A percentile compares a stretch with the other conserved stretches of the same genome.
phyloP scores from a whole-genome alignment of 2,797 vertebrate genomes.

The Artibeus jamaicensis region DNA sequence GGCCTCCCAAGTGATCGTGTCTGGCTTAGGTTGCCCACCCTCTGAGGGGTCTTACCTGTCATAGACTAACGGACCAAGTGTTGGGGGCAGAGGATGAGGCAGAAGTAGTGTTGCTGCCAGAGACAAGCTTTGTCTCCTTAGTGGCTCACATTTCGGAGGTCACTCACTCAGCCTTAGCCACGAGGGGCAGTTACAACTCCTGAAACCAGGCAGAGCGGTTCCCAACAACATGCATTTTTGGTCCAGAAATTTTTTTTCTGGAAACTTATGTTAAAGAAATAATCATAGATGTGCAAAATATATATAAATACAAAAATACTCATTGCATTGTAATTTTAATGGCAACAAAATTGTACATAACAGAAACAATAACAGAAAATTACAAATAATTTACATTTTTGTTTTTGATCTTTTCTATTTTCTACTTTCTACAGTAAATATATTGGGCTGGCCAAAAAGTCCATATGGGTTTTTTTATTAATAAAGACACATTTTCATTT shows the following conservation, averaged over 20 bases:
- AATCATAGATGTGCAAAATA: slow-evolving; percentile 11
- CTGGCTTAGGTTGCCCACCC: no score
- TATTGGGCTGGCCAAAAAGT: neutral
- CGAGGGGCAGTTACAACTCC: no score
- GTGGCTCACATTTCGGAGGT: no score
- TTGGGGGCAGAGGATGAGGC: no score
- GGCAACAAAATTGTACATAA: slow-evolving; percentile 3
- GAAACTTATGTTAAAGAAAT: slow-evolving; percentile 8
- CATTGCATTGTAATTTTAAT: slow-evolving; percentile 32
- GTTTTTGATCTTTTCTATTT: slow-evolving; percentile 17
- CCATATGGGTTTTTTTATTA: neutral
- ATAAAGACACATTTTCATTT: neutral
- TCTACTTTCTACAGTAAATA: slow-evolving; percentile 4
- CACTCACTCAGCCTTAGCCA: no score
- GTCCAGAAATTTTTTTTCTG: neutral
- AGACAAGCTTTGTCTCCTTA: no score
- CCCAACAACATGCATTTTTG: neutral
- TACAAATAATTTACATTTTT: neutral
- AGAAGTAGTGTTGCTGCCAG: no score
- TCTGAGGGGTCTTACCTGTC: no score
- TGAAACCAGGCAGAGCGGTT: no score
- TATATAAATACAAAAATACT: slow-evolving; percentile 1
- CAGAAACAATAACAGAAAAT: neutral
- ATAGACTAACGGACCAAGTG: no score
- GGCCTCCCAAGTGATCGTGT: no score